Evolutionary conservation across 2,797 vertebrate genomes (phyloP).

Genomic region (Hozukius guyotensis): DNA sequence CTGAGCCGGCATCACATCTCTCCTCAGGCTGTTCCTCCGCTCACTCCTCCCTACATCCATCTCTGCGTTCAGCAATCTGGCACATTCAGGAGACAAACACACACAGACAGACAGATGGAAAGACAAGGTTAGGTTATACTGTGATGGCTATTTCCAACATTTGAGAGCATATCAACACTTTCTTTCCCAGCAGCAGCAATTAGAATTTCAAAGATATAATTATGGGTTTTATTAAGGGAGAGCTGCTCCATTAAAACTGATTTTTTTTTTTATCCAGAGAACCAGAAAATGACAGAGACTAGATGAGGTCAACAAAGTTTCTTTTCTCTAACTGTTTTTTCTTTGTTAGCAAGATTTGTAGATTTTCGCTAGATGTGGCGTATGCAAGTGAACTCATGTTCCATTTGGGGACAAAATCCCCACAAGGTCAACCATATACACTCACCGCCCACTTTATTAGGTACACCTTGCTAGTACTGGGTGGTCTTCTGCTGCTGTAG

Average conservation of each 20-base stretch:
- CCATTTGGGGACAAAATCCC: neutral
- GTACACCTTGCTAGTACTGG: too few relatives aligned
- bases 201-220: constrained; percentile 27
- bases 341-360: constrained; percentile 3
- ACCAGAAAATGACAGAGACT: neutral
- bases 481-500: too few relatives aligned
- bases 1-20: constrained; percentile 57
- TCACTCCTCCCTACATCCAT: constrained; percentile 63
- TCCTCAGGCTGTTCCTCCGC: constrained; percentile 73
- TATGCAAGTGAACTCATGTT: constrained; percentile 8
- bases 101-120: constrained; percentile 4
- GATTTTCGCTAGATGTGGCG: neutral
- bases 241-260: constrained; percentile 26
- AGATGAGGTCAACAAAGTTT: constrained; percentile 20
- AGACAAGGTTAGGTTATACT: constrained; percentile 21
- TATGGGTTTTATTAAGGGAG: neutral
- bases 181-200: neutral
- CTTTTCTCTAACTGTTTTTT: neutral
- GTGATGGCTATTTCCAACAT: constrained; percentile 1
- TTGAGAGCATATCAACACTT: neutral
- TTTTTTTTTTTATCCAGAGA: neutral
- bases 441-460: too few relatives aligned
- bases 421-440: neutral
- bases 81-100: constrained; percentile 31
- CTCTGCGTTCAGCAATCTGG: constrained; percentile 70